These are phyloP conservation scores for Drosophila truncata DNA, from an alignment of 1,140 invertebrate genomes.

Conservation along the genomic window DNA sequence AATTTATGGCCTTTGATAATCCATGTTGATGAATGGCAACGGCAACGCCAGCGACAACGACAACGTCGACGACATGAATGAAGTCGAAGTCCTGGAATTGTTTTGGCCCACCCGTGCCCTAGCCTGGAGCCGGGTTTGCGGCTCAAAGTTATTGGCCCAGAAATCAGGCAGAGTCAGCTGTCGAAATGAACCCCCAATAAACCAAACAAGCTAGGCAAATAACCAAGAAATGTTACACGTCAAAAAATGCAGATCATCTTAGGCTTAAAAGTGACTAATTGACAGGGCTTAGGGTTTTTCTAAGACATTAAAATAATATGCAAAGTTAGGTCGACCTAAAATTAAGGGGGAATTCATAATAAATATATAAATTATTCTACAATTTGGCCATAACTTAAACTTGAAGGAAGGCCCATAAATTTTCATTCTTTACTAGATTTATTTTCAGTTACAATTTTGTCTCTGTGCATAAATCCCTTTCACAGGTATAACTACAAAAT, in stretches of 20 bases:
- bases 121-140: neutral
- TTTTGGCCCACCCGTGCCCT: conserved; percentile 9
- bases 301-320: neutral
- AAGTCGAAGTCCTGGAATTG: conserved; percentile 54
- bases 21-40: conserved; percentile 75
- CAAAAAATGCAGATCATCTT: neutral
- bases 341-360: neutral
- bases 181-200: conserved; percentile 28
- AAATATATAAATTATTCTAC: neutral
- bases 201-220: conserved; percentile 15
- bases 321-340: too few species aligned
- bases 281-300: neutral
- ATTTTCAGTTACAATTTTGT: neutral
- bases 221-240: neutral
- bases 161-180: conserved; percentile 43
- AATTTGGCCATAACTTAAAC: neutral
- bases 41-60: conserved; percentile 9
- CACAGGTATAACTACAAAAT: conserved; percentile 1
- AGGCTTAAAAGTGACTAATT: neutral
- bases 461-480: conserved; percentile 5
- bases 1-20: conserved; percentile 80
- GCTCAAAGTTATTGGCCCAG: conserved; percentile 46
- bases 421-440: neutral
- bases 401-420: neutral
- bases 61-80: conserved; percentile 45